Percentiles rank a stretch among this genome's conserved stretches.
Evolutionary conservation across 2,113 vertebrate species (phyloP).

Genomic region (Epinephelus cyanopodus): DNA sequence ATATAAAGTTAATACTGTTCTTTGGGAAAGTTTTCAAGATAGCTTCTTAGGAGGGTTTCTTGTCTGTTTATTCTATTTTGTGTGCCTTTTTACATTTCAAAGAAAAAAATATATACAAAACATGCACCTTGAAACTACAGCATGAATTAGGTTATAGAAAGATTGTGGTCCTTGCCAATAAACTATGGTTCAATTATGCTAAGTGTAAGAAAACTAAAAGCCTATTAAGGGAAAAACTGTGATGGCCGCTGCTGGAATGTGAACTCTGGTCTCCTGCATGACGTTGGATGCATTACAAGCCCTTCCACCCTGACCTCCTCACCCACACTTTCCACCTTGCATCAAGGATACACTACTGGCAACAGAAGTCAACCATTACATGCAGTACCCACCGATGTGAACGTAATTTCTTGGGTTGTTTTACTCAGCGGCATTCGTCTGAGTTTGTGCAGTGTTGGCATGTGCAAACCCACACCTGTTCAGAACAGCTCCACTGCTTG

Average conservation of each 20-base stretch:
- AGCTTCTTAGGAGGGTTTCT: neutral
- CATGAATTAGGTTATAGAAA: neutral
- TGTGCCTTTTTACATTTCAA: too few species aligned
- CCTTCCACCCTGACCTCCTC: neutral
- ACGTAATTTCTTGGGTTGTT: neutral
- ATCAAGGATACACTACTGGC: neutral
- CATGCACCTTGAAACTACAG: too few species aligned
- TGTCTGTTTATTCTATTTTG: too few species aligned
- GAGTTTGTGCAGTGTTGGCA: neutral
- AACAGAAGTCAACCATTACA: neutral
- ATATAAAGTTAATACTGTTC: neutral
- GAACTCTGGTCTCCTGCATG: neutral
- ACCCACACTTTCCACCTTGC: neutral
- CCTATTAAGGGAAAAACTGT: neutral
- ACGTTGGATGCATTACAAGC: neutral
- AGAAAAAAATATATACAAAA: too few species aligned
- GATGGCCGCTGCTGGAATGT: neutral
- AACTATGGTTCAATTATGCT: too few species aligned
- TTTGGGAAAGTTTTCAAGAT: neutral
- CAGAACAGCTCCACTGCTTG: too few species aligned
- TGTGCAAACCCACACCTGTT: too few species aligned
- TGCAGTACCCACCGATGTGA: neutral
- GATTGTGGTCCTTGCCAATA: neutral
- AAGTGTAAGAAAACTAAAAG: neutral
- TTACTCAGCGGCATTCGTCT: neutral